These are phyloP conservation scores for Myotis myotis DNA, from an alignment of 2,797 vertebrate genomes.

Conservation along the genomic window DNA sequence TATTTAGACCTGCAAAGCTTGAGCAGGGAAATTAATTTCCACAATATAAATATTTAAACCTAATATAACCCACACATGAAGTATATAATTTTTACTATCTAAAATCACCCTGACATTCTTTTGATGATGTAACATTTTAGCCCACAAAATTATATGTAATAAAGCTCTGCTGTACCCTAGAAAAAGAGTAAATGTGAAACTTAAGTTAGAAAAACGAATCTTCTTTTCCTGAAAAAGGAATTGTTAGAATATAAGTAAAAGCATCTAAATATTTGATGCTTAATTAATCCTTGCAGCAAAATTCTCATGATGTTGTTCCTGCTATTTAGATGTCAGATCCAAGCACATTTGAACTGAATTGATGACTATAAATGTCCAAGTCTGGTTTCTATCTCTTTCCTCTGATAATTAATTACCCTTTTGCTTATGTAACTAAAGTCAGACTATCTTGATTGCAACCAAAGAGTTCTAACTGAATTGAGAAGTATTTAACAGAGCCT, in stretches of 20 bases:
- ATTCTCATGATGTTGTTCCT: background rate
- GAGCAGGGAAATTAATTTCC: background rate
- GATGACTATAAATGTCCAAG: background rate
- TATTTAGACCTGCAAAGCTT: background rate
- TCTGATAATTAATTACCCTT: background rate
- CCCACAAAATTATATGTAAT: background rate
- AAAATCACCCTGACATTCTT: background rate
- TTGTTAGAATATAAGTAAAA: background rate
- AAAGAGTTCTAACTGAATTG: background rate
- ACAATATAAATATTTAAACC: background rate
- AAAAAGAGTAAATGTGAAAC: background rate
- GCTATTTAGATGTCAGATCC: background rate
- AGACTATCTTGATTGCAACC: background rate
- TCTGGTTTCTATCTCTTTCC: background rate
- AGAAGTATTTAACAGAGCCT: background rate
- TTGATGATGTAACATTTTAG: background rate
- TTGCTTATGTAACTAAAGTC: background rate
- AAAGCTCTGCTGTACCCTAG: background rate
- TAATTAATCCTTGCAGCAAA: background rate
- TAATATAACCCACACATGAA: background rate
- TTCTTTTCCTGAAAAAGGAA: background rate
- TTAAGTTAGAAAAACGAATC: background rate
- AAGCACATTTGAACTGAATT: background rate
- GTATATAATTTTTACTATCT: background rate
- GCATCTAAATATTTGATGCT: background rate